phyloP scores from a whole-genome alignment of 2,113 vertebrate genomes.

The Paradisaea rubra region DNA sequence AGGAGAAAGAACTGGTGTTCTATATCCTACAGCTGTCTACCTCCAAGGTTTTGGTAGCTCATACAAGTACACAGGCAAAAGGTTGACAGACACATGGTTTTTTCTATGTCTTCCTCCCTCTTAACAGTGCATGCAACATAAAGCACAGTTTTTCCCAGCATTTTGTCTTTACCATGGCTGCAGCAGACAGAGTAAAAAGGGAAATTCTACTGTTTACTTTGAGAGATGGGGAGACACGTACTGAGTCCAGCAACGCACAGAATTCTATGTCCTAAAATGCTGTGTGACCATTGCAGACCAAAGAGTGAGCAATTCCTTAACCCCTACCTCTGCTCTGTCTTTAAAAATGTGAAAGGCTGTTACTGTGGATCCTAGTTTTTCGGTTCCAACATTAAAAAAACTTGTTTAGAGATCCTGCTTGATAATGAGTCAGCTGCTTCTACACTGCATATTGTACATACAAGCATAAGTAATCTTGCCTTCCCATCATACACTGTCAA shows the following conservation, averaged over 20 bases:
- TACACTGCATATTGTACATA: not conserved
- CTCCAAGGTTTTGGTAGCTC: not conserved
- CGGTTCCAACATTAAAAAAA: not conserved
- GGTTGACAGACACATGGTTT: not conserved
- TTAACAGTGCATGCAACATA: not conserved
- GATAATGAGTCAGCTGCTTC: not conserved
- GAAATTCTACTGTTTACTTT: not conserved
- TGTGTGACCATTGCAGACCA: not conserved
- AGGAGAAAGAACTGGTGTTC: not conserved
- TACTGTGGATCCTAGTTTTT: not conserved
- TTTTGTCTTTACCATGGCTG: not conserved
- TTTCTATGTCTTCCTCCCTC: not conserved
- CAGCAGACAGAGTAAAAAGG: not conserved
- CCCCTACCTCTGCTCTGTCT: not conserved
- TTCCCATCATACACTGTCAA: not conserved
- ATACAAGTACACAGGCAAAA: not conserved
- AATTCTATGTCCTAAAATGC: not conserved
- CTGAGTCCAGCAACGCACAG: not conserved
- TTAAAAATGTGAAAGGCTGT: not conserved
- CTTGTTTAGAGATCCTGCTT: not conserved
- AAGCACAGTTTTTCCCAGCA: rapidly evolving
- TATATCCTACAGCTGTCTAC: not conserved
- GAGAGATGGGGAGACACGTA: not conserved
- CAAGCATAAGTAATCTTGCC: not conserved
- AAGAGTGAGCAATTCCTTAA: not conserved